Conservation (phyloP, 2,797 vertebrate genomes). For the Spinus pinus region DNA sequence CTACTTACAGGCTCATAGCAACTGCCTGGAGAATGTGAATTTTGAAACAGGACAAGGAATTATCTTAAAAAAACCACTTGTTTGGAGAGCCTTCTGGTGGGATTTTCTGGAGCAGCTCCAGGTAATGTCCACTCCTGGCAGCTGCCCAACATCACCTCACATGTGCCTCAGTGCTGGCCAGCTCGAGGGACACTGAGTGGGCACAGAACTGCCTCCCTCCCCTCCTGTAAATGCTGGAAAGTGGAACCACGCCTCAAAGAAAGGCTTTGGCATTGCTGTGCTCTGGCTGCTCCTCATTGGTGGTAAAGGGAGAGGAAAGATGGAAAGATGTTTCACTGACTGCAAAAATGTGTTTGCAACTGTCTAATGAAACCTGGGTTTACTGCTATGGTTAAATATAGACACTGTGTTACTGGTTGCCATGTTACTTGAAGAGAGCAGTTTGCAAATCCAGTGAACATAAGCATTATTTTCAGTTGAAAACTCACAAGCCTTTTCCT, state of each 20-base stretch:
- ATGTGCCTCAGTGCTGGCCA: accelerated
- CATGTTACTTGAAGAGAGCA: not conserved
- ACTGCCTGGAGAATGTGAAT: not conserved
- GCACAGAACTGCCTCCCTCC: not conserved
- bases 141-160: accelerated
- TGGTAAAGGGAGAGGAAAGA: not conserved
- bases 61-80: not conserved
- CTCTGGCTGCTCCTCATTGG: not conserved
- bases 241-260: no score
- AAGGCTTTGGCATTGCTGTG: not conserved
- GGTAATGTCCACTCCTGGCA: not conserved
- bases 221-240: not conserved
- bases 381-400: not conserved
- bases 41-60: not conserved
- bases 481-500: not conserved
- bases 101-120: not conserved
- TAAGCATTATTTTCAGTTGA: not conserved
- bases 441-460: not conserved
- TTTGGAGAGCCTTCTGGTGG: not conserved
- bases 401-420: not conserved
- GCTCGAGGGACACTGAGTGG: accelerated
- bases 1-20: not conserved
- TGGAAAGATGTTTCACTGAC: accelerated
- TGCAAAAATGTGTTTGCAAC: accelerated
- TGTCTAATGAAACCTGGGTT: not conserved